Base-by-base conservation (phyloP, 2,113 vertebrate species). In the Coturnix japonica region DNA sequence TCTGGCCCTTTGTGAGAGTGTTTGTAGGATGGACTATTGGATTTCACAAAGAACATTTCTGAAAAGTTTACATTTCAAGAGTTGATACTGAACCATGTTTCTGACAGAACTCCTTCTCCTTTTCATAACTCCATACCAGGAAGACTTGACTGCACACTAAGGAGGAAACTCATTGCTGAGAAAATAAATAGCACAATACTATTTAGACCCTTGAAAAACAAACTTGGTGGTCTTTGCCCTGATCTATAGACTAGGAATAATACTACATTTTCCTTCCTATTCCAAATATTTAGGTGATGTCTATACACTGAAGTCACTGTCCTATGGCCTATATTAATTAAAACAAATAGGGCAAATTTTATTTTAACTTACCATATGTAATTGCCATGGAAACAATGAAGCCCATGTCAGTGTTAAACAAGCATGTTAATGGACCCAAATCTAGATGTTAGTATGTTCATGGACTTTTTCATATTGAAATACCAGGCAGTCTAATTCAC, bases 161-260 rank as follows among this genome's bases (percentile, higher is more conserved):
- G 78, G 71, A 82, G 85, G 60, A 85, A 87, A 66, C 63, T 73
- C 86, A 74, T 76, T 51, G 71, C 91, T 94, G 89, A 79, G 84
- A 94, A 96, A 95, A 96, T 81, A 94, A 94, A 94, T 91, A 95
- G 53, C 28, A 33, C 59, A 75, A 51, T 37, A 60, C 56, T 92
- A 74, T 93, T 89, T 87, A 73, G 86, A 76, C 84, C 33, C 49
- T 66, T 85, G 81, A 80, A 92, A 93, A 95, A 93, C 83, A 95
- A 90, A 82, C 78, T 76, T 0, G 4, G 83, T 89, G 93, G 91
- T 86, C 89, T 91, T 93, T 93, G 35, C 81, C 37, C 60, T 80
- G 75, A 41, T 79, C 75, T 85, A 22, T 22, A 4, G 26, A 93
- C 63, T 39, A 90, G 44, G 7, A 89, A 92, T n/a, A 94, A 86